Evolutionary conservation across 2,888 invertebrate genomes (phyloP).

Genomic region (Galerucella nymphaeae): DNA sequence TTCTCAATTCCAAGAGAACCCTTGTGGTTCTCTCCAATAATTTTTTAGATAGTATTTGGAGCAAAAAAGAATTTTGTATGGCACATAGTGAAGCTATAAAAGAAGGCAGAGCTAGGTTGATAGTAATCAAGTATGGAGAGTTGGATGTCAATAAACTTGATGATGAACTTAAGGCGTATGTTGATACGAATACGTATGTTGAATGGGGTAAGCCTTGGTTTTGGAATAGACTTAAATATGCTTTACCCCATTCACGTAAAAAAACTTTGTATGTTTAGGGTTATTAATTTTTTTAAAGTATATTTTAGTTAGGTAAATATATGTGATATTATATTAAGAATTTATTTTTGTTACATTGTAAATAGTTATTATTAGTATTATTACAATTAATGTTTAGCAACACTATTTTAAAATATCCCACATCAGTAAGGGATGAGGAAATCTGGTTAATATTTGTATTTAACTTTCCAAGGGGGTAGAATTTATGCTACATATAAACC

Average conservation of each 20-base stretch:
- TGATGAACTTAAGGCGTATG: conserved; percentile 76
- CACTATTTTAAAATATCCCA: too few relatives aligned
- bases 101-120: conserved; percentile 76
- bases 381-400: too few relatives aligned
- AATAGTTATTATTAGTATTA: too few relatives aligned
- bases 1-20: conserved; percentile 76
- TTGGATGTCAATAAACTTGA: conserved; percentile 72
- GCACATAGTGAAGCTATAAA: conserved; percentile 78
- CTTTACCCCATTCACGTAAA: conserved; percentile 72
- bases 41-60: conserved; percentile 82
- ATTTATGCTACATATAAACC: too few relatives aligned
- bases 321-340: too few relatives aligned
- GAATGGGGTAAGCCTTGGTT: conserved; percentile 87
- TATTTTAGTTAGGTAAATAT: too few relatives aligned
- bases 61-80: conserved; percentile 78
- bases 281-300: too few relatives aligned
- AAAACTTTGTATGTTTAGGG: too few relatives aligned
- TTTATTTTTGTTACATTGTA: too few relatives aligned
- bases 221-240: conserved; percentile 81
- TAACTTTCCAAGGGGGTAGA: too few relatives aligned
- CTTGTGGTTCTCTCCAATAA: conserved; percentile 77
- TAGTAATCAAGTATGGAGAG: conserved; percentile 80
- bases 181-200: conserved; percentile 82
- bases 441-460: too few relatives aligned
- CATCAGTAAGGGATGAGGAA: too few relatives aligned